These are phyloP conservation scores for Atopsyche davidsoni DNA, from an alignment of 1,140 invertebrate species.

Conservation along the genomic window DNA sequence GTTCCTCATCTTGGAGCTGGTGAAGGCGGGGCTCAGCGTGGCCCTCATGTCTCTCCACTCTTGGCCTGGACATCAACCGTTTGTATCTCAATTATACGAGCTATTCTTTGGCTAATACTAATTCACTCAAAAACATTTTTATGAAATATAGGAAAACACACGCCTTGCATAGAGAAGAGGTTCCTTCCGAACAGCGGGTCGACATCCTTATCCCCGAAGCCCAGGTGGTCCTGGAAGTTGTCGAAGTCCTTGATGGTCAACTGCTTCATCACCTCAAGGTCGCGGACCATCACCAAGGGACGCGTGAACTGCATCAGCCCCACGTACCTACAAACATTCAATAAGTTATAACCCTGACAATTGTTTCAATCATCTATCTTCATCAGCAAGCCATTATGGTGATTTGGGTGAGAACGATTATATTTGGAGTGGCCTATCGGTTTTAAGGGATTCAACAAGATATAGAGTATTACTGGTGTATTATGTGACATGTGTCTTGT, in stretches of 20 bases:
- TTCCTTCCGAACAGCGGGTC: constrained; percentile 4
- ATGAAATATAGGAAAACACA: no score
- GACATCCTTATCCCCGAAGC: background rate
- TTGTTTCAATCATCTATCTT: background rate
- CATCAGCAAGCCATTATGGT: no score
- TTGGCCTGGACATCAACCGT: constrained; percentile 32
- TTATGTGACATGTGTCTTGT: no score
- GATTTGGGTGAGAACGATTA: no score
- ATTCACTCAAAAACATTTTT: no score
- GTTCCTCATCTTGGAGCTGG: constrained; percentile 44
- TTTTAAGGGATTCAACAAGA: no score
- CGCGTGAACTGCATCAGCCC: constrained; percentile 43
- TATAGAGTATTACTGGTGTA: no score
- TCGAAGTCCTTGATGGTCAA: constrained; percentile 29
- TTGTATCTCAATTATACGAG: no score
- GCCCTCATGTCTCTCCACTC: constrained; percentile 48
- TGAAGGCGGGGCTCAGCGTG: constrained; percentile 48
- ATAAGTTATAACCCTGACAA: background rate
- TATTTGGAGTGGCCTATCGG: no score
- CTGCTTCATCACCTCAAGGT: constrained; percentile 15
- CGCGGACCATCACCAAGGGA: constrained; percentile 39
- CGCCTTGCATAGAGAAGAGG: constrained; percentile 2
- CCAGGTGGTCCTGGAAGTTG: constrained; percentile 23
- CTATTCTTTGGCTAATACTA: no score
- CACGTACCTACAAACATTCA: constrained; percentile 37